A percentile compares a stretch with the other conserved stretches of the same genome.
phyloP scores from a whole-genome alignment of 1,140 invertebrate genomes.

The Chymomyza costata region DNA sequence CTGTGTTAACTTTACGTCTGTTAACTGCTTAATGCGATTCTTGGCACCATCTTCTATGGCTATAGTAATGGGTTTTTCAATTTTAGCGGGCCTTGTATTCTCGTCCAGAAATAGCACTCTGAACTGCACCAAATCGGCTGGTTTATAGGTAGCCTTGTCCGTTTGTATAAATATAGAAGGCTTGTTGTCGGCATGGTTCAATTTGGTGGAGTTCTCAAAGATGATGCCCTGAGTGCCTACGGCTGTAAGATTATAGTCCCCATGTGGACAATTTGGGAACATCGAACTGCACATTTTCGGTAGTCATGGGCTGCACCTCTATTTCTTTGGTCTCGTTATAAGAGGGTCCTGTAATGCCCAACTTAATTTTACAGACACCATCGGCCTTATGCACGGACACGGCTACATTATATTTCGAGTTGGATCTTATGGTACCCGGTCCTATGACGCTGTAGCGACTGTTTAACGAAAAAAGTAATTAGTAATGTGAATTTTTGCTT shows the following conservation, averaged over 20 bases:
- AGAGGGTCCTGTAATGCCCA: conserved; percentile 83
- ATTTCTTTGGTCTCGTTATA: conserved; percentile 82
- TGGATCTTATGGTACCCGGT: conserved; percentile 86
- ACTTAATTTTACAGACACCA: conserved; percentile 80
- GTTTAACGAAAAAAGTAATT: conserved; percentile 32
- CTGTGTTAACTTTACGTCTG: conserved; percentile 80
- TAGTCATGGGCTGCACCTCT: conserved; percentile 82
- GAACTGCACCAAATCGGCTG: conserved; percentile 89
- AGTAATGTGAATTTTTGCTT: conserved; percentile 4
- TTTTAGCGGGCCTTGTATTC: conserved; percentile 80
- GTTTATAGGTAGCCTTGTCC: conserved; percentile 95
- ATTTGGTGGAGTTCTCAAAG: conserved; percentile 83
- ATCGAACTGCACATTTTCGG: conserved; percentile 81
- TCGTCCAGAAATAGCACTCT: conserved; percentile 88
- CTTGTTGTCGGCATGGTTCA: conserved; percentile 89
- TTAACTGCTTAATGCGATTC: conserved; percentile 85
- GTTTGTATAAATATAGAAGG: conserved; percentile 95
- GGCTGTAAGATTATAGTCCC: conserved; percentile 85
- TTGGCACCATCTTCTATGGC: conserved; percentile 47
- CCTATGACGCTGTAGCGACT: conserved; percentile 88
- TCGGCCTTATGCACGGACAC: conserved; percentile 81
- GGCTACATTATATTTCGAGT: conserved; percentile 88
- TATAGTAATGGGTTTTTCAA: conserved; percentile 41
- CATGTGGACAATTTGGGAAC: conserved; percentile 83
- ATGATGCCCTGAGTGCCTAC: conserved; percentile 83